Conservation (phyloP, 1,140 invertebrate species). For the Drosophila kepulauana region DNA sequence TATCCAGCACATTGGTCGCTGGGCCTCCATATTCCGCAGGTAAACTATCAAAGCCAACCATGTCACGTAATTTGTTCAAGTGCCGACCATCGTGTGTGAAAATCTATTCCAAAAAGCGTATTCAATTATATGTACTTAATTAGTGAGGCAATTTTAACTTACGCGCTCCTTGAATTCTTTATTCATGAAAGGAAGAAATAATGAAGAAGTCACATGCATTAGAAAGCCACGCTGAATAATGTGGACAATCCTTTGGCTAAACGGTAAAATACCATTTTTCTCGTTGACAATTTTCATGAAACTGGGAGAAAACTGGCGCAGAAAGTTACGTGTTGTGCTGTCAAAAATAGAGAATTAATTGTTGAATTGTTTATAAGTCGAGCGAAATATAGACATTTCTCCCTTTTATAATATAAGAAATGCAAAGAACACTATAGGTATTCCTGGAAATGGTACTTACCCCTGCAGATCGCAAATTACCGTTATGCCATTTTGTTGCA, state of each 20-base stretch:
- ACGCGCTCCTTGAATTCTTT: slow-evolving; percentile 79
- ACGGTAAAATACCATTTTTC: slow-evolving; percentile 73
- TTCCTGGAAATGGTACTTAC: slow-evolving; percentile 37
- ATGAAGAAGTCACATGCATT: slow-evolving; percentile 69
- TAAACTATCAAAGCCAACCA: slow-evolving; percentile 71
- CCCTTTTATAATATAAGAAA: no score
- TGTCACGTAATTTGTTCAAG: slow-evolving; percentile 71
- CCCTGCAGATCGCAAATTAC: slow-evolving; percentile 77
- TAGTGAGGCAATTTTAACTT: slow-evolving; percentile 5
- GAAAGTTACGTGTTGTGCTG: slow-evolving; percentile 68
- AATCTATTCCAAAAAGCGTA: slow-evolving; percentile 49
- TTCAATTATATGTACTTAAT: not conserved
- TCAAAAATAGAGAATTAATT: not conserved
- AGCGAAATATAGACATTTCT: no score
- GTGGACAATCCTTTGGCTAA: slow-evolving; percentile 68
- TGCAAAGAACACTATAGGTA: no score
- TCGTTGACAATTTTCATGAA: slow-evolving; percentile 76
- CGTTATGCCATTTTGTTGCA: slow-evolving; percentile 75
- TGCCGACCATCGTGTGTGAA: slow-evolving; percentile 77
- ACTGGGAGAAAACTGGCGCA: slow-evolving; percentile 67
- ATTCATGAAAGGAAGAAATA: slow-evolving; percentile 79
- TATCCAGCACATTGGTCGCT: slow-evolving; percentile 67
- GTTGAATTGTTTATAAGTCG: not conserved
- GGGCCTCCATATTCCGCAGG: slow-evolving; percentile 81
- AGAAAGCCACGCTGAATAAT: slow-evolving; percentile 76